Evolutionary conservation across 2,113 vertebrate genomes (phyloP).

Genomic region (Phainopepla nitens): DNA sequence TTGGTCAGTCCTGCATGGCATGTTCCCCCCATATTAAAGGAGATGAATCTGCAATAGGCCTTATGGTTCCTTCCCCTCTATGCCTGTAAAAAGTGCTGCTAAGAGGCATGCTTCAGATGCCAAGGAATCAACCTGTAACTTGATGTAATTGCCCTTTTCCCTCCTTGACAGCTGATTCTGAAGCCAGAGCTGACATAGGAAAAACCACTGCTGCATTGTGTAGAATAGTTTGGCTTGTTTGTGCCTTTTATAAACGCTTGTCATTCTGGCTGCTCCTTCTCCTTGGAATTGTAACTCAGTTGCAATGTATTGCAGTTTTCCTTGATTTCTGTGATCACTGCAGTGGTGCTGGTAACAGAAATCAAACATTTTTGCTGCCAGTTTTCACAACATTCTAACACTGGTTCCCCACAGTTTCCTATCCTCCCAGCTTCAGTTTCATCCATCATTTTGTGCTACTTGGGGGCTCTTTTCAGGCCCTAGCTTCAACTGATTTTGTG

Average conservation of each 20-base stretch:
- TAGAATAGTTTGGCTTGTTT: background rate
- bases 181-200: background rate
- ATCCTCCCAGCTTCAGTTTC: background rate
- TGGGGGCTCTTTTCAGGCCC: background rate
- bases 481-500: background rate
- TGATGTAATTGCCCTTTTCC: background rate
- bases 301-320: background rate
- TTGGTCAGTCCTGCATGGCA: background rate
- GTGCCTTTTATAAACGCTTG: background rate
- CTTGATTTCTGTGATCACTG: background rate
- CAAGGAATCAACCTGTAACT: background rate
- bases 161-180: background rate
- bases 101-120: background rate
- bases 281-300: background rate
- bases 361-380: background rate
- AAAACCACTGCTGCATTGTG: rapidly evolving
- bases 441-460: background rate
- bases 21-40: background rate
- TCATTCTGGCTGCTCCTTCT: background rate
- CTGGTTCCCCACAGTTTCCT: background rate
- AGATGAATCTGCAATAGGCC: background rate
- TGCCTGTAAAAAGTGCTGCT: background rate
- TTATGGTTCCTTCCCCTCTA: background rate
- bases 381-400: background rate
- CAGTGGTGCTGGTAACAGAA: background rate